Evolutionary conservation across 2,113 vertebrate species (phyloP), one percentile per base, ranked within the genome.

Genomic region (Cololabis saira): DNA sequence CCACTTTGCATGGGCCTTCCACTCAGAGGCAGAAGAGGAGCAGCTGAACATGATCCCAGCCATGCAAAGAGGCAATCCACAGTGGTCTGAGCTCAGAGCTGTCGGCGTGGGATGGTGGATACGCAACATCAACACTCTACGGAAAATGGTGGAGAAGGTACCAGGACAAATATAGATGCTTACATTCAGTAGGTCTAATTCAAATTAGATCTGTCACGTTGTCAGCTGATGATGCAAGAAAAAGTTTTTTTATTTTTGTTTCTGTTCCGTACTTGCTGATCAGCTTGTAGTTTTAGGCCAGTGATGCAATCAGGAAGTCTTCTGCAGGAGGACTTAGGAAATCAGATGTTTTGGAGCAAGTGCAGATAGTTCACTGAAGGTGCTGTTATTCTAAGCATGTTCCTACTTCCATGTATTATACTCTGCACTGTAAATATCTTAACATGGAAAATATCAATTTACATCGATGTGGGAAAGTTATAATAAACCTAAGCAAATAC

Each of bases 1-100:
- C 84, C 98, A 99, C 90, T 99, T 98, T 91, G 98, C 98, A 2
- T 99, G 98, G 98, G 98, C 97, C 55, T 99, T 99, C 90, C 97
- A 99, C 83, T 99, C 98, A 0, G 97, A 98, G 82, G 97, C 98
- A 0, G 97, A 98, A 68, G 98, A 98, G 75, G 98, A 99, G 88
- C 64, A 97, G 87, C 94, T 99, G 76, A 98, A 96, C 89, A 98
- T 96, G 95, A 97, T 98, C 82, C 97, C 98, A 3, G 96, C 98
- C 49, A 98, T 99, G 93, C 97, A 98, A 86, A 95, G 95, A 85
- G 96, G 96, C 16, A 96, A 99, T 85, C 96, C 95, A 0, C 97
- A 97, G 85, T 99, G 98, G 98, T 97, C 97, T 52, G 98, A 99
- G 58, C 91, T 99, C 71, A 92, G 96, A 85, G 96, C 96, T 0